These are phyloP conservation scores for Manis javanica DNA, from an alignment of 2,797 vertebrate species.

Conservation along the genomic window DNA sequence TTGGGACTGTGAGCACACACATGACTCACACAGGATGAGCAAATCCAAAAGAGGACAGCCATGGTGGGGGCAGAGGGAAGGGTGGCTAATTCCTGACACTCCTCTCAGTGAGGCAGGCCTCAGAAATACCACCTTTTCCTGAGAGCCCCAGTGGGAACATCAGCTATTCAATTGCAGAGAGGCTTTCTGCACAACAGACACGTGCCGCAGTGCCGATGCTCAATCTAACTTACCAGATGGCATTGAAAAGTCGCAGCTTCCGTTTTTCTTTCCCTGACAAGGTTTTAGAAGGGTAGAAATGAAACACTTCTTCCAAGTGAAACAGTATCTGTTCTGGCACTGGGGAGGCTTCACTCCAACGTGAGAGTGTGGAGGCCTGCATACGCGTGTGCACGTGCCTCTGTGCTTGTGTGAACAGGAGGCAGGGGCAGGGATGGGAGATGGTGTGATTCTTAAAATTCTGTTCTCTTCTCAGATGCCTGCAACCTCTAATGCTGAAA, in stretches of 20 bases:
- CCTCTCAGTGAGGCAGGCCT: neutral
- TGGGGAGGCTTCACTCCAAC: neutral
- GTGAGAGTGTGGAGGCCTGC: neutral
- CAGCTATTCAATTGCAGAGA: neutral
- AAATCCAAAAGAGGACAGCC: neutral
- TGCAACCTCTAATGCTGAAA: conserved; percentile 30
- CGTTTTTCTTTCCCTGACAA: conserved; percentile 72
- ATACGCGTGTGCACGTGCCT: neutral
- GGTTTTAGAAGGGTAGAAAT: conserved; percentile 69
- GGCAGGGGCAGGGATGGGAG: neutral
- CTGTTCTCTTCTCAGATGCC: neutral
- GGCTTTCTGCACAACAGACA: conserved; percentile 54
- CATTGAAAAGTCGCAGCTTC: conserved; percentile 75
- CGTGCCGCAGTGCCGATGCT: neutral
- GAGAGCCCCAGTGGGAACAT: neutral
- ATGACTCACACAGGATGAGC: neutral
- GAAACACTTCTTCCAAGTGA: conserved; percentile 71
- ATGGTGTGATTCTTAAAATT: neutral
- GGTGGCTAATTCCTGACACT: neutral
- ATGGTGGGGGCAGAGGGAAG: neutral
- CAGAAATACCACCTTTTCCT: neutral
- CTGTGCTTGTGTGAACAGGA: neutral
- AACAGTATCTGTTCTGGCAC: conserved; percentile 59
- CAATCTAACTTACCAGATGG: conserved; percentile 80
- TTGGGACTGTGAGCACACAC: neutral